Evolutionary conservation across 2,797 vertebrate species (phyloP), one percentile per base, ranked within the genome.

Genomic region (Synanceia verrucosa): DNA sequence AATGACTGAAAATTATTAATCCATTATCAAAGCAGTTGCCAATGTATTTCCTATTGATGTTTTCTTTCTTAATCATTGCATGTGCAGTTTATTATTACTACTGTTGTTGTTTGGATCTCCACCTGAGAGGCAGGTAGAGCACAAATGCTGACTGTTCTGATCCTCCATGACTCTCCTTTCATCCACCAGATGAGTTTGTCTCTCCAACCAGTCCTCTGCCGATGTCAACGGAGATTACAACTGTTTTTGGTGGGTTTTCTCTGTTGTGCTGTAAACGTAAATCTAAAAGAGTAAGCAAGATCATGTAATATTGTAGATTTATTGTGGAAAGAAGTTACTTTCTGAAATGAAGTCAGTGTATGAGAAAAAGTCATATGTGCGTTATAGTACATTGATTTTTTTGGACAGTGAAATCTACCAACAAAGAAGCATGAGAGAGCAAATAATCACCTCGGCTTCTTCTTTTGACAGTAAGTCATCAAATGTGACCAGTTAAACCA

Each of bases 191-290:
- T 2, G 0, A 3, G 36, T 2, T 1, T 4, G 1, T 1, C 29
- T 0, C 5, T 47, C 1, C 57, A 47, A 0, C 18, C 10, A 12
- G 0, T 6, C 3, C 4, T 31, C 1, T 0, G 8, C 1, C 34
- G 9, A 10, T 1, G 2, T 0, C 26, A 5, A 16, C 2, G 8
- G 4, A 2, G 9, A 2, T 0, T 8, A 1, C 18, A 19, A 34
- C 60, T 9, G 8, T 11, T 9, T 57, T 18, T 1, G 76, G 83
- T 89, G 34, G 84, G 81, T 75, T 31, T 47, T 47, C 8, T 53
- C 3, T 4, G 46, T 26, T 63, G 5, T 53, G 7, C 21, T 1
- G 1, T 23, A 34, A 31, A 19, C 1, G 9, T 5, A 4, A n/a
- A 31, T 23, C 18, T 28, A 18, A 56, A 62, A 47, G 3, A 19